Conservation (phyloP, 2,888 invertebrate species). For the Amblyjoppa proteus region DNA sequence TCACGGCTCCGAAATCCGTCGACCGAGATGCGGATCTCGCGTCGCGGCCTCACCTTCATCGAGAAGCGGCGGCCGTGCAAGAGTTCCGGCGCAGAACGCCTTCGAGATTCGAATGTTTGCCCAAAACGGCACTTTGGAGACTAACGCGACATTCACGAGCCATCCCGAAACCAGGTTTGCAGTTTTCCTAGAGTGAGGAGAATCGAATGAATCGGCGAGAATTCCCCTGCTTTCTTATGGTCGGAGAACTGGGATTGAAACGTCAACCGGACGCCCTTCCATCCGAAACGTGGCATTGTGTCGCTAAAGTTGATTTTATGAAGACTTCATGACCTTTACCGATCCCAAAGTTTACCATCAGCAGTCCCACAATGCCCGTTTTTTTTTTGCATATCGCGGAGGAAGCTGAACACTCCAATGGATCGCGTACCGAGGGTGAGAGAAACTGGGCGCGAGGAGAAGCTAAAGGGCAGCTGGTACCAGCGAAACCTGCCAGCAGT, state of each 20-base stretch:
- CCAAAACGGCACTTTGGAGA: constrained; percentile 46
- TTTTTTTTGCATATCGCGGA: constrained; percentile 22
- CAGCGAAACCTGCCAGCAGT: too few relatives aligned
- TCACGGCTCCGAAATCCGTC: constrained; percentile 74
- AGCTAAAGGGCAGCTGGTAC: too few relatives aligned
- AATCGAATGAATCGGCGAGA: constrained; percentile 29
- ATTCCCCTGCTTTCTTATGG: constrained; percentile 25
- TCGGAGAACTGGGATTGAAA: constrained; percentile 73
- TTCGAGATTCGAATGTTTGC: constrained; percentile 37
- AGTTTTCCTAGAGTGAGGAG: constrained; percentile 45
- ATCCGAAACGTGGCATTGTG: constrained; percentile 69
- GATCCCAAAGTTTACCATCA: constrained; percentile 39
- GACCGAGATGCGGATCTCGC: constrained; percentile 29
- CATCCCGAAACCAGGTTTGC: constrained; percentile 8
- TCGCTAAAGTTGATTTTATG: constrained; percentile 79
- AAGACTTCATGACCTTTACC: constrained; percentile 75
- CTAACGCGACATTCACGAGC: constrained; percentile 35
- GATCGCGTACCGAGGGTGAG: not conserved
- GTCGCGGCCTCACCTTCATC: not conserved
- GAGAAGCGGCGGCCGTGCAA: not conserved
- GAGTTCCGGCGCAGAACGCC: constrained; percentile 17
- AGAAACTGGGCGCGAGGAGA: not conserved
- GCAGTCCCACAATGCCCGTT: not conserved
- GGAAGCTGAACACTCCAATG: not conserved
- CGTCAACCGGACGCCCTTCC: constrained; percentile 74